Percentiles rank a stretch among this genome's conserved stretches.
These are phyloP conservation scores for Dipodomys stephensi DNA, from an alignment of 2,113 vertebrate species.

Conservation along the genomic window DNA sequence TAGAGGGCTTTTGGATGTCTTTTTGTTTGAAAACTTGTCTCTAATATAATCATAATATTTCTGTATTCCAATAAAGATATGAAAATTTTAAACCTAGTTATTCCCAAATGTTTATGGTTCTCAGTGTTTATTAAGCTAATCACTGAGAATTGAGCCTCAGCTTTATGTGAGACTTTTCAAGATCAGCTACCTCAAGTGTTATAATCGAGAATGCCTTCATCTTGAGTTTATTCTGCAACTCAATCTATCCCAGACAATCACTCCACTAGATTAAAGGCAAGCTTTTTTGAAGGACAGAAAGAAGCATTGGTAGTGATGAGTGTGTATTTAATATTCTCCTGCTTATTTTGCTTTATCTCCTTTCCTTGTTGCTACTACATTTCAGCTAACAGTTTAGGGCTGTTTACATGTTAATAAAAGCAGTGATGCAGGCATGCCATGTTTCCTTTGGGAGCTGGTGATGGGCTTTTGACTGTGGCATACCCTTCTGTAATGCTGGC, in stretches of 20 bases:
- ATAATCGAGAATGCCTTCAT: constrained; percentile 1
- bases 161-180: neutral
- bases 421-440: neutral
- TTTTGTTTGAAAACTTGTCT: constrained; percentile 34
- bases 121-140: constrained; percentile 19
- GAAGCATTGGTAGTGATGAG: neutral
- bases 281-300: constrained; percentile 8
- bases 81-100: constrained; percentile 8
- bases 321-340: constrained; percentile 38
- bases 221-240: constrained; percentile 35
- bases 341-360: constrained; percentile 38
- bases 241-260: constrained; percentile 19
- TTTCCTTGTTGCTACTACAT: constrained; percentile 36
- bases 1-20: neutral
- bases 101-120: constrained; percentile 2
- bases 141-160: neutral
- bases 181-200: neutral
- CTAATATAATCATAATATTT: neutral
- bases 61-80: constrained; percentile 40
- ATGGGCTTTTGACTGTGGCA: constrained; percentile 49
- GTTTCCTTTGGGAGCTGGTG: neutral
- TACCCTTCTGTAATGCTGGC: neutral
- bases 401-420: constrained; percentile 64
- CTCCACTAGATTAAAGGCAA: constrained; percentile 29
- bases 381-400: neutral